Evolutionary conservation across 1,140 invertebrate genomes (phyloP).

Genomic region (Lycorma delicatula): DNA sequence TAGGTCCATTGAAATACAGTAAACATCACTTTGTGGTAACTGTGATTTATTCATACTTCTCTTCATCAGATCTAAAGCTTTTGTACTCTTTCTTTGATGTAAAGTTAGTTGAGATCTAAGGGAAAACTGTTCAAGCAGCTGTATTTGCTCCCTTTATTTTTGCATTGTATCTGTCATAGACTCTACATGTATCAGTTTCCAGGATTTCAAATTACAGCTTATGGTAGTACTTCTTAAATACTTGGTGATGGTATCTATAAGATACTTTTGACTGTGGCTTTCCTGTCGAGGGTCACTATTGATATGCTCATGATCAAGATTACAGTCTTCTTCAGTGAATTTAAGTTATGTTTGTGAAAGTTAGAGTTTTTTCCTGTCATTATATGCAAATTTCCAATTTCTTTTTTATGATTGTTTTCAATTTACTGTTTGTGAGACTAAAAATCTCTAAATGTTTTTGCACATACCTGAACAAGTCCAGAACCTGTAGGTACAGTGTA

Average conservation of each 20-base stretch:
- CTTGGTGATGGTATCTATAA: neutral
- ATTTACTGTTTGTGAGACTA: neutral
- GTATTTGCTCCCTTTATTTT: neutral
- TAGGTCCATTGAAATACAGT: neutral
- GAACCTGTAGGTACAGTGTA: neutral
- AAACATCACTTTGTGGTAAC: neutral
- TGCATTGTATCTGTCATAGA: neutral
- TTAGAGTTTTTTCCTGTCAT: neutral
- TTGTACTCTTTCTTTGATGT: neutral
- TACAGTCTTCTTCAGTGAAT: constrained; percentile 4
- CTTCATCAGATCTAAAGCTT: neutral
- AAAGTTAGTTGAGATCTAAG: neutral
- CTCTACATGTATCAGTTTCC: neutral
- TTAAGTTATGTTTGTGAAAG: neutral
- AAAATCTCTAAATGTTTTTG: neutral
- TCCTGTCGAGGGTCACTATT: neutral
- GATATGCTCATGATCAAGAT: neutral
- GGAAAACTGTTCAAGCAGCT: neutral
- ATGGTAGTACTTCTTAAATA: neutral
- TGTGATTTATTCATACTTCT: neutral
- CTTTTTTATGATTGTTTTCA: neutral
- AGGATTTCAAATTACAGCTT: neutral
- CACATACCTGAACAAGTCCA: neutral
- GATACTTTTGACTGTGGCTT: neutral
- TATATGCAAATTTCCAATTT: neutral